Evolutionary conservation across 2,797 vertebrate genomes (phyloP).

Genomic region (Myripristis murdjan): DNA sequence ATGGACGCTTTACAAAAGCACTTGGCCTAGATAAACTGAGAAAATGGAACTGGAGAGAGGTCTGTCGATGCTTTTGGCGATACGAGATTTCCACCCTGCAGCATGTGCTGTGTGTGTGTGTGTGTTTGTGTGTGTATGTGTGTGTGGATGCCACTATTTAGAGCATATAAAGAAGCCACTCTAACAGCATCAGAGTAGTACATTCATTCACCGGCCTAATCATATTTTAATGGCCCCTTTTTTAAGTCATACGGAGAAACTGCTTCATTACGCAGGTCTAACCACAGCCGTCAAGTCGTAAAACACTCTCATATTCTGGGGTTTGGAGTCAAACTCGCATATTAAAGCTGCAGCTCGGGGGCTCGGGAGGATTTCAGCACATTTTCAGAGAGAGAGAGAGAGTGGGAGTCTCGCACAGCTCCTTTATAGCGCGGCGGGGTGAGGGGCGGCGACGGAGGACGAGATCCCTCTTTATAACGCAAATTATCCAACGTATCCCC

Average conservation of each 20-base stretch:
- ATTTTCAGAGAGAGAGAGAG: conserved; percentile 6
- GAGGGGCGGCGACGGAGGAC: conserved; percentile 19
- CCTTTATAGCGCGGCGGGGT: conserved; percentile 14
- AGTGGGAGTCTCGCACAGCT: neutral
- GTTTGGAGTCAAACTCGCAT: conserved; percentile 32
- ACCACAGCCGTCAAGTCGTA: conserved; percentile 32
- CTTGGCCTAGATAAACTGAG: conserved; percentile 45
- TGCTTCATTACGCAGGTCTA: conserved; percentile 31
- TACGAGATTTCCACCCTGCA: conserved; percentile 40
- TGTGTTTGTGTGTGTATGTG: too few relatives aligned
- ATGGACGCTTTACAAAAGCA: conserved; percentile 39
- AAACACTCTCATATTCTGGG: conserved; percentile 43
- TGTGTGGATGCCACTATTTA: conserved; percentile 31
- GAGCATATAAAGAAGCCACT: conserved; percentile 33
- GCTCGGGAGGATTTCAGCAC: conserved; percentile 15
- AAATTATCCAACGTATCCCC: conserved; percentile 53
- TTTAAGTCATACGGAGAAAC: conserved; percentile 30
- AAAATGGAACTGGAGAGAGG: conserved; percentile 21
- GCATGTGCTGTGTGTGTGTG: too few relatives aligned
- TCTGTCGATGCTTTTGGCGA: conserved; percentile 68
- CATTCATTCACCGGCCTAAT: conserved; percentile 48
- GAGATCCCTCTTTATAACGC: conserved; percentile 33
- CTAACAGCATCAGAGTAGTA: too few relatives aligned
- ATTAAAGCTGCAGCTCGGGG: conserved; percentile 43
- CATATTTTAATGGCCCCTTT: conserved; percentile 31